Evolutionary conservation across 2,797 vertebrate genomes (phyloP).

Genomic region (Coilia nasus): DNA sequence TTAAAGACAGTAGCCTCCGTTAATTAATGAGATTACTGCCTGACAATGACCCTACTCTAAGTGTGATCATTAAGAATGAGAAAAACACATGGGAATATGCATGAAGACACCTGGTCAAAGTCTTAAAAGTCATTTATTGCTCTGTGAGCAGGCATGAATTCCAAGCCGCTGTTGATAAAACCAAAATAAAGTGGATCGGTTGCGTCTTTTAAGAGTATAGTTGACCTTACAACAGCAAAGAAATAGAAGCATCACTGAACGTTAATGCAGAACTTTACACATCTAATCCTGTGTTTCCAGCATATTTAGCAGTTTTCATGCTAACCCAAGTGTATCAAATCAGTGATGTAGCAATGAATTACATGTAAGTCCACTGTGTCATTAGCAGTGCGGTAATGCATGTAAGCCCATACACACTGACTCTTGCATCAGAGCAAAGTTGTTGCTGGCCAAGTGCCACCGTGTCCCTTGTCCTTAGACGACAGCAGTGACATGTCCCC

Average conservation of each 20-base stretch:
- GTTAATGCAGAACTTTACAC: too few relatives aligned
- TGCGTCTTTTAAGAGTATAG: background rate
- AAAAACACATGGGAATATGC: background rate
- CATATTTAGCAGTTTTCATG: background rate
- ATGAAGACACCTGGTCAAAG: background rate
- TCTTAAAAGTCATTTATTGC: background rate
- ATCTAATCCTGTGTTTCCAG: background rate
- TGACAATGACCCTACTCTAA: background rate
- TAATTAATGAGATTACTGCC: constrained; percentile 1
- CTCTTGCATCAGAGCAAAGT: background rate
- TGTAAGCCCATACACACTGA: too few relatives aligned
- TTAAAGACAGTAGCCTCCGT: background rate
- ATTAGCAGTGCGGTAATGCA: background rate
- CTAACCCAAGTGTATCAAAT: background rate
- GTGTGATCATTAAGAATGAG: background rate
- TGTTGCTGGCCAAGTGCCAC: background rate
- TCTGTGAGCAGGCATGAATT: background rate
- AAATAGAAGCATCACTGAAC: too few relatives aligned
- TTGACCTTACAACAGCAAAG: background rate
- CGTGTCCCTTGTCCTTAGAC: background rate
- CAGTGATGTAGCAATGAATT: background rate
- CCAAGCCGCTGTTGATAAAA: background rate
- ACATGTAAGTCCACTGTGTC: background rate
- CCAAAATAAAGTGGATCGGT: background rate
- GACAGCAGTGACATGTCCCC: background rate